Base-by-base conservation (phyloP, 2,797 vertebrate genomes). In the Tympanoctomys barrerae region DNA sequence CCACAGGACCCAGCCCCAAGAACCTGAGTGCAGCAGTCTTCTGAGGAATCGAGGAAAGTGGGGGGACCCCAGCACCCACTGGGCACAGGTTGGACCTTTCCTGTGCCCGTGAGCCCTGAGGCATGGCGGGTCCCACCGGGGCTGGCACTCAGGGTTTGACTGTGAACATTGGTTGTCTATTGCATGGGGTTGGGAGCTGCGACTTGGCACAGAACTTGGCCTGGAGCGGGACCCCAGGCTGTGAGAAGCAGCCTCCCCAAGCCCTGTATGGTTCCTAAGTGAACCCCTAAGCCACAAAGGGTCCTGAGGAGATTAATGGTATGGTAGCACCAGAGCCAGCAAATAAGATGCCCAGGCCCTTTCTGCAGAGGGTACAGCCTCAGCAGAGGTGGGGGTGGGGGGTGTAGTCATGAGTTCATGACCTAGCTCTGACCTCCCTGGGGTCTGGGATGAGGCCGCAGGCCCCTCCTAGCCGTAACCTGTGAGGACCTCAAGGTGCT, bases 381-480 rank as follows among this genome's bases (percentile, higher is more conserved):
- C 13, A 36, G 57, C 42, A 6, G 42, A 42, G 42, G 42, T 42
- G 4, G 42, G 42, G 42, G 42, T 42, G 42, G 42, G 42, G 42
- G 42, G 42, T 42, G 42, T 42, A 42, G 86, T 95, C 94, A 75
- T 5, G 9, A 78, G 89, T 54, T 97, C 61, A 13, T 49, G 80
- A 96, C 92, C 91, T 57, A 62, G 89, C 80, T 93, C 81, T 97
- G 89, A 96, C 91, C 80, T 95, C 71, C 70, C 70, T 16, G n/a
- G 36, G 54, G 16, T 14, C 16, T 16, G 14, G 54, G 54, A 57
- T 57, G 54, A 57, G 54, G 54, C 54, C 22, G 26, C 52, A 26
- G 66, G 31, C 24, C 59, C 70, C 33, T 16, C 57, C 21, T 39
- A 5, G 57, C 31, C 80, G 68, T 57, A 85, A 78, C 42, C 22